Percentiles rank a stretch among this genome's conserved stretches.
Evolutionary conservation across 2,888 invertebrate genomes (phyloP).

Genomic region (Kryphioiulus occultus): DNA sequence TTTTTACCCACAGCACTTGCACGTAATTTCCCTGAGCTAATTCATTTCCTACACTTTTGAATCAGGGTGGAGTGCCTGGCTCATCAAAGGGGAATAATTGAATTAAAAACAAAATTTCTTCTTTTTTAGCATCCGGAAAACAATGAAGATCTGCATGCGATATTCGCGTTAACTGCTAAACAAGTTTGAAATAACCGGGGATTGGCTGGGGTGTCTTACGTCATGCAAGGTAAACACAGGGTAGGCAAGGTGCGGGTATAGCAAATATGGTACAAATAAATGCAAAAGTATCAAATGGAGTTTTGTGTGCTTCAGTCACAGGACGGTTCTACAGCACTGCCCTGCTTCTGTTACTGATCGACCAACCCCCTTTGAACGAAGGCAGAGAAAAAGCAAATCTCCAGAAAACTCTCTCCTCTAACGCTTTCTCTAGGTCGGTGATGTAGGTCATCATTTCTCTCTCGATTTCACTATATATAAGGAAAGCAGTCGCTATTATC

Average conservation of each 20-base stretch:
- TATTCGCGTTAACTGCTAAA: background rate
- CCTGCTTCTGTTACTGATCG: background rate
- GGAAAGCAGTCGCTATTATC: background rate
- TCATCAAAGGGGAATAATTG: background rate
- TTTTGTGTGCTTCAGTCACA: background rate
- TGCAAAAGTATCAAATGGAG: background rate
- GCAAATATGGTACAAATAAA: slow-evolving; percentile 7
- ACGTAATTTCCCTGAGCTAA: background rate
- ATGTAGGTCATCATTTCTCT: slow-evolving; percentile 49
- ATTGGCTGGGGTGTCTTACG: background rate
- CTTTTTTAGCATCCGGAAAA: background rate
- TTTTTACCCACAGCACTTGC: background rate
- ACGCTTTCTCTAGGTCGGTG: slow-evolving; percentile 43
- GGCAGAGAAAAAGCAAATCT: background rate
- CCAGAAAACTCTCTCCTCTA: background rate
- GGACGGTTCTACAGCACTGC: background rate
- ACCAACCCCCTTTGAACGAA: slow-evolving; percentile 10
- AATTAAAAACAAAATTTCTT: background rate
- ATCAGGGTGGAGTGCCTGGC: background rate
- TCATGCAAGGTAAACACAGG: background rate
- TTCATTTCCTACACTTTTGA: background rate
- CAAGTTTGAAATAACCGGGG: background rate
- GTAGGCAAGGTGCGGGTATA: background rate
- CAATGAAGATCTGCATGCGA: background rate
- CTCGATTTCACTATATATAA: slow-evolving; percentile 46